Evolutionary conservation across 2,797 vertebrate species (phyloP), one percentile per base, ranked within the genome.

Genomic region (Poecilia velifera): DNA sequence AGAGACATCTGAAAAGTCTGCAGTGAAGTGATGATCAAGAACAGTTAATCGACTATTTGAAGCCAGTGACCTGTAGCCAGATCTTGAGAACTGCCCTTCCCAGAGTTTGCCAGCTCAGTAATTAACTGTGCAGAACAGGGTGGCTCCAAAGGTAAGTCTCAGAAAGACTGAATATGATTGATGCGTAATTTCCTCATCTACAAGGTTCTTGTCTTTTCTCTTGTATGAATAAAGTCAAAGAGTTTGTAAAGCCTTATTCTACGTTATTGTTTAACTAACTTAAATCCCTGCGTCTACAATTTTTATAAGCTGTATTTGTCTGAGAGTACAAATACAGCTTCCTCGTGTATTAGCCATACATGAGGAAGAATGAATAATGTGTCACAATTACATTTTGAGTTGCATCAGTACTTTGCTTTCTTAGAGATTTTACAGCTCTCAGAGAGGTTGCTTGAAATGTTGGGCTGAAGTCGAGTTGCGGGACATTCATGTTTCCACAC

Each of bases 111-210:
- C 89, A 90, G 82, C 86, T 87, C 83, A 82, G 92, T 93, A 94
- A 95, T 95, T 91, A 94, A 94, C 91, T 91, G 89, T 83, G 89
- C 91, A 91, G 90, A 91, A 91, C 91, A 91, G 88, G 85, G 89
- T 91, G 92, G 91, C 91, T 91, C 89, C 91, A 91, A 91, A 91
- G 89, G 90, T 94, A 91, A 85, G 80, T 81, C 80, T 90, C 51
- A 85, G 86, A 92, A 89, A 86, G 82, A 76, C 47, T 73, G 76
- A 86, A 84, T 91, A 80, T 90, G 89, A 93, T 89, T 92, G 88
- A 92, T 90, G 84, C 68, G 53, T 83, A 77, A 80, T 84, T 86
- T 76, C 62, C 55, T 82, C 57, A 79, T 82, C 74, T 74, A 45
- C 64, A 86, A 85, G 84, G 87, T 80, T 51, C 85, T 86, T 79